Evolutionary conservation across 1,140 invertebrate species (phyloP).

Genomic region (Aphidius ervi): DNA sequence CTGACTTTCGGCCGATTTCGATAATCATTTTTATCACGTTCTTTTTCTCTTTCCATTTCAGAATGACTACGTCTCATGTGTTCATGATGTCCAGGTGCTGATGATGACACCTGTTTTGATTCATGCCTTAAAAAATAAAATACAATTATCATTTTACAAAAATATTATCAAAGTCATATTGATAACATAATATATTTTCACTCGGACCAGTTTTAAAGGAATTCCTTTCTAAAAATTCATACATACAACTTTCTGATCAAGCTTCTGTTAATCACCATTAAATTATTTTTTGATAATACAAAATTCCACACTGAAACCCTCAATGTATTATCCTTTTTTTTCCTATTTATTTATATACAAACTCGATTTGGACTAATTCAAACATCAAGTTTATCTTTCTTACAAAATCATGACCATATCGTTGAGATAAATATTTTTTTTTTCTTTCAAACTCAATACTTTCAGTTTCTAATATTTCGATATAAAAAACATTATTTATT

Average conservation of each 20-base stretch:
- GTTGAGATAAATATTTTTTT: neutral
- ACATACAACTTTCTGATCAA: conserved; percentile 15
- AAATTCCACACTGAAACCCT: neutral
- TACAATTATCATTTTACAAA: neutral
- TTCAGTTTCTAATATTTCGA: too few species aligned
- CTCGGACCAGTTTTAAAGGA: conserved; percentile 18
- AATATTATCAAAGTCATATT: neutral
- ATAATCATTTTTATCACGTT: conserved; percentile 28
- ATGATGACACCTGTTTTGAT: conserved; percentile 15
- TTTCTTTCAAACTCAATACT: too few species aligned
- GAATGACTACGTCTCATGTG: conserved; percentile 41
- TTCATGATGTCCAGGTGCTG: conserved; percentile 33
- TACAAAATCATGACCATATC: conserved; percentile 6
- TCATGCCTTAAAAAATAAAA: neutral
- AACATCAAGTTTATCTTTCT: too few species aligned
- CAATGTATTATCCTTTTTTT: neutral
- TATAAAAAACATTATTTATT: too few species aligned
- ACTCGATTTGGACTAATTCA: too few species aligned
- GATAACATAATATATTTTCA: conserved; percentile 16
- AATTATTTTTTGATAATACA: too few species aligned
- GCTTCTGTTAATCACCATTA: conserved; percentile 6
- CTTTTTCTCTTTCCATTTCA: conserved; percentile 40
- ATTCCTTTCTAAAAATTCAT: conserved; percentile 13
- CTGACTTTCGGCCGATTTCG: conserved; percentile 40
- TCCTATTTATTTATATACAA: too few species aligned